These are phyloP conservation scores for Drosophila prosaltans DNA, from an alignment of 1,140 invertebrate genomes.

Conservation along the genomic window DNA sequence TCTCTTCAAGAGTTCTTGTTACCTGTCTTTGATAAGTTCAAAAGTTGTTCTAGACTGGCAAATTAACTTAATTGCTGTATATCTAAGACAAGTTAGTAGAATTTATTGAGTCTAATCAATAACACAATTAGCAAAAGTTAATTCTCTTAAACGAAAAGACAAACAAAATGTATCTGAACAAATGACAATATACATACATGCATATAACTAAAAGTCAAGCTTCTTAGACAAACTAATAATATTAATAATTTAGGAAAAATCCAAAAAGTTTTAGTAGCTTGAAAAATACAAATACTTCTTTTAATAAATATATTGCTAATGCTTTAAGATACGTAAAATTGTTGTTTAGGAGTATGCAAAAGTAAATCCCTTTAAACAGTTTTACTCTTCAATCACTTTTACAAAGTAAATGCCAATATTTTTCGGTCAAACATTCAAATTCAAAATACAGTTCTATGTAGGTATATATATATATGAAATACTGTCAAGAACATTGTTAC, in stretches of 20 bases:
- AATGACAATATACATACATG: background rate
- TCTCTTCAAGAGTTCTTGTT: constrained; percentile 2
- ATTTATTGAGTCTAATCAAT: constrained; percentile 55
- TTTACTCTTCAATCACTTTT: background rate
- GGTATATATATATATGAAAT: no score
- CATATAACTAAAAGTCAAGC: no score
- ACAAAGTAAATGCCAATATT: background rate
- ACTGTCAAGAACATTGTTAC: background rate
- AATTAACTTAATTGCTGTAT: constrained; percentile 45
- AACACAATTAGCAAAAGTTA: background rate
- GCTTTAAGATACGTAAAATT: no score
- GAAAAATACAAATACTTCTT: no score
- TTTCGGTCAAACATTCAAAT: no score
- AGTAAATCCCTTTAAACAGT: background rate
- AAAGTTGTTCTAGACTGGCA: constrained; percentile 32
- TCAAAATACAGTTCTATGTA: no score
- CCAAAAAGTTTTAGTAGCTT: no score
- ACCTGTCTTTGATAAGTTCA: background rate
- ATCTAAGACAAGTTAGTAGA: constrained; percentile 51
- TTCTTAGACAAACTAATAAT: no score
- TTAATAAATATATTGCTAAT: no score
- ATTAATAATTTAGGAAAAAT: no score
- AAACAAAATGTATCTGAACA: background rate
- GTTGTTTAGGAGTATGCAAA: no score
- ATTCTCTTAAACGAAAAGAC: background rate